phyloP scores from a whole-genome alignment of 1,140 invertebrate species.

The Uloborus diversus region DNA sequence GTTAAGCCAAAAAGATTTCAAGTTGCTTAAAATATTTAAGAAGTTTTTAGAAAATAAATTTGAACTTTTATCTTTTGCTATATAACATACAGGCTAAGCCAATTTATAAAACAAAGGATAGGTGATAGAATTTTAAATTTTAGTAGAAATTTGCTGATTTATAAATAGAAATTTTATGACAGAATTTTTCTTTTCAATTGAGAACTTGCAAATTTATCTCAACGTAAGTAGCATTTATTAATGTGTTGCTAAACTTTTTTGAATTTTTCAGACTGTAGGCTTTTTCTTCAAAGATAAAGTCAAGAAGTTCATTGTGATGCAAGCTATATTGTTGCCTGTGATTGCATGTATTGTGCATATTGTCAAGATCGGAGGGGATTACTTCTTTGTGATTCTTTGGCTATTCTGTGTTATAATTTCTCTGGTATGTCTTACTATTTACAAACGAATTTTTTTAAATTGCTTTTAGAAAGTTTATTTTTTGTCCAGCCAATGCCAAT shows the following conservation, averaged over 20 bases:
- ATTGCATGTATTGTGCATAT: conserved; percentile 85
- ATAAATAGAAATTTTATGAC: too few species aligned
- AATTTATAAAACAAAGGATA: too few species aligned
- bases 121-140: too few species aligned
- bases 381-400: conserved; percentile 96
- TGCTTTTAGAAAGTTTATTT: not conserved
- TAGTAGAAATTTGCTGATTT: too few species aligned
- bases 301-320: conserved; percentile 83
- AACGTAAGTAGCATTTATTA: not conserved
- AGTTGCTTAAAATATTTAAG: too few species aligned
- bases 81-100: too few species aligned
- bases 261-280: conserved; percentile 75
- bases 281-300: conserved; percentile 96
- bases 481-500: too few species aligned
- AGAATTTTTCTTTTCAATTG: too few species aligned
- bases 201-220: too few species aligned
- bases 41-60: too few species aligned
- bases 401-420: conserved; percentile 79
- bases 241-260: conserved; percentile 60
- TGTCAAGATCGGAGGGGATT: conserved; percentile 74
- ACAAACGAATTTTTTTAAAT: too few species aligned
- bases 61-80: too few species aligned
- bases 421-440: conserved; percentile 67
- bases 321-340: conserved; percentile 82
- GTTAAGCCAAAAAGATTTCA: not conserved